Base-by-base conservation (phyloP, 35 echinoderm and acorn worm genomes). In the Stichopus chloronotus region DNA sequence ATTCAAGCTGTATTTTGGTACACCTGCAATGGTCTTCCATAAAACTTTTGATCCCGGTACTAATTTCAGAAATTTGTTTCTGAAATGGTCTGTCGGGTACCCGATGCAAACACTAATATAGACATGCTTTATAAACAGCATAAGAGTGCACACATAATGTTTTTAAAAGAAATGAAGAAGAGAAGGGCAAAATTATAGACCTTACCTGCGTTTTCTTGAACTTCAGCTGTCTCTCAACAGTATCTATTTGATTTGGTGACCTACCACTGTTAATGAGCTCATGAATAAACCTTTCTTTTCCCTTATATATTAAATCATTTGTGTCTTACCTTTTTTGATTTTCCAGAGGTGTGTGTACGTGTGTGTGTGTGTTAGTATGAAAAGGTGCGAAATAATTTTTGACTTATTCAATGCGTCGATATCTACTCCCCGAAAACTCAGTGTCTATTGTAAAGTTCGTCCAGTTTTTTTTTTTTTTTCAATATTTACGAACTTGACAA, bases 341-440 rank as follows among this genome's bases (percentile, higher is more conserved):
- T 16, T 53, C 20, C 58, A 56, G n/a, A 85, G 82, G 82, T 85
- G 82, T 85, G 82, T 85, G n/a, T 58, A 43, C 30, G 30, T 43
- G 30, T 43, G 30, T 43, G 30, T 43, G 30, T 43, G 30, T 43
- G 30, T 43, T 43, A 43, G 30, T 43, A 56, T 20, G 53, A 81
- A 5, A 21, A 85, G 82, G 82, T 25, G 82, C 57, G 54, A 85
- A 85, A 85, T 53, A 85, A 85, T 85, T 85, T 78, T 78, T 56
- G 13, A 56, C 23, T 85, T 24, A 20, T 58, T 43, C 23, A 43
- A 25, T 58, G 23, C 55, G 21, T 85, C 58, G 55, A 56, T 59
- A 25, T 60, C 0, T 58, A 58, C 21, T 57, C 57, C 16, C n/a
- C 24, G 55, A 55, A 52, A 14, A 83, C 43, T 19, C 80, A 65